These are phyloP conservation scores for Pristionchus fissidentatus DNA, from an alignment of 2,888 invertebrate species.

Conservation along the genomic window DNA sequence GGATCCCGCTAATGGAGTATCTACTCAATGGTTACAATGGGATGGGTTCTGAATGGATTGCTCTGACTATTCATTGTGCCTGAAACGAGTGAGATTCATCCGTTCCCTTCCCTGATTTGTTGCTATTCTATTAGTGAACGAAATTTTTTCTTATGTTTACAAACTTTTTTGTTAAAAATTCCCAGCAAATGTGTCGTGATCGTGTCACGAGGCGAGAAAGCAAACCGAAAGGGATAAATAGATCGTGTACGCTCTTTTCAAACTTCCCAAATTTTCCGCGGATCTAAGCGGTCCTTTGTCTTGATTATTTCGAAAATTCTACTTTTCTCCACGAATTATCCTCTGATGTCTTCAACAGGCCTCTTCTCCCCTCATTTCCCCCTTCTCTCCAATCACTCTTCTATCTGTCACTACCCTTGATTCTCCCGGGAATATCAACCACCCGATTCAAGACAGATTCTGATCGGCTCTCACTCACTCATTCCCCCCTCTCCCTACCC, in stretches of 20 bases:
- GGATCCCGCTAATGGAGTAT: neutral
- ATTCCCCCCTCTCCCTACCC: neutral
- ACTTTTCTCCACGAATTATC: neutral
- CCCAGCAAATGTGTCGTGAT: too few species aligned
- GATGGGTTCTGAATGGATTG: too few species aligned
- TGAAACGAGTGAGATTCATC: neutral
- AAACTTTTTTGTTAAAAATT: neutral
- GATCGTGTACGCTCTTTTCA: too few species aligned
- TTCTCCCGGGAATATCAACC: slow-evolving; percentile 17
- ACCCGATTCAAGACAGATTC: too few species aligned
- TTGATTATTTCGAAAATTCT: too few species aligned
- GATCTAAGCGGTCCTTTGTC: too few species aligned
- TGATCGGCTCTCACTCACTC: slow-evolving; percentile 17
- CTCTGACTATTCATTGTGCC: slow-evolving; percentile 16
- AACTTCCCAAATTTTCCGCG: too few species aligned
- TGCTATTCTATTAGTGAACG: neutral
- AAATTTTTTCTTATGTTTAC: neutral
- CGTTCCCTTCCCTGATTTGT: neutral
- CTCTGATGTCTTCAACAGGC: slow-evolving; percentile 12
- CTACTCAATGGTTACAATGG: slow-evolving; percentile 5
- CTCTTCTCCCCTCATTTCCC: slow-evolving; percentile 14
- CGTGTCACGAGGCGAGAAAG: too few species aligned
- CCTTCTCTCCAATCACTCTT: slow-evolving; percentile 16
- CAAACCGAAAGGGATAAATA: too few species aligned
- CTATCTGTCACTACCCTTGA: slow-evolving; percentile 15